Conservation (phyloP, 2,113 vertebrate genomes). For the Delphinapterus leucas region DNA sequence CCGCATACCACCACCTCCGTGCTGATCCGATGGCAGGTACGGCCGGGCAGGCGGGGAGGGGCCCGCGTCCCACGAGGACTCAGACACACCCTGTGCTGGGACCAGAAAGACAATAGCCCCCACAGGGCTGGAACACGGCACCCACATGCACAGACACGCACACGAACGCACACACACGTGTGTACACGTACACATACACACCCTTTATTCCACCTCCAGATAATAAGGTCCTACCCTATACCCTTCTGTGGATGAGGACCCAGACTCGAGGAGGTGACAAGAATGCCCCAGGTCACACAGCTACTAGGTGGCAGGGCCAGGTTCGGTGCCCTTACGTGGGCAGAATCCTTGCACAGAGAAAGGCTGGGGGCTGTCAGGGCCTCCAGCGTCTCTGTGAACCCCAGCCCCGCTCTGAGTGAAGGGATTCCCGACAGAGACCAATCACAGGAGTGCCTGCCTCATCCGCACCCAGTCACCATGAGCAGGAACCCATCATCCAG, state of each 20-base stretch:
- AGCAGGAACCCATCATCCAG: accelerated
- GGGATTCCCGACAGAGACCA: not conserved
- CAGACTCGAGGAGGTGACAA: accelerated
- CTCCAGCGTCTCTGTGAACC: not conserved
- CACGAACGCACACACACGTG: accelerated
- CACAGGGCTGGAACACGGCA: accelerated
- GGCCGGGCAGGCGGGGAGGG: not conserved
- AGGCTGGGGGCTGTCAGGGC: not conserved
- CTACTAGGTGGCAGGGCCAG: not conserved
- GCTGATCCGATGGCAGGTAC: slow-evolving; percentile 96
- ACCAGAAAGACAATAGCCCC: not conserved
- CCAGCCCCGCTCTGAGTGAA: not conserved
- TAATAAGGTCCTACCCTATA: accelerated
- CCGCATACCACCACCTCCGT: slow-evolving; percentile 97
- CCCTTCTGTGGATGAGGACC: not conserved
- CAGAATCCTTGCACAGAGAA: not conserved
- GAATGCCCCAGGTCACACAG: not conserved
- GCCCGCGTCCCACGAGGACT: accelerated
- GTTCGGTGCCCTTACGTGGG: not conserved
- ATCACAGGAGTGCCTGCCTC: accelerated
- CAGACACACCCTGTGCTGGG: not conserved
- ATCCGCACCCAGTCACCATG: accelerated
- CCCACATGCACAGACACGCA: accelerated
- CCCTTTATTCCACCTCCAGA: not conserved
- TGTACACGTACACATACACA: no score